Conservation (phyloP, 2,888 invertebrate genomes). For the Lobophora halterata region DNA sequence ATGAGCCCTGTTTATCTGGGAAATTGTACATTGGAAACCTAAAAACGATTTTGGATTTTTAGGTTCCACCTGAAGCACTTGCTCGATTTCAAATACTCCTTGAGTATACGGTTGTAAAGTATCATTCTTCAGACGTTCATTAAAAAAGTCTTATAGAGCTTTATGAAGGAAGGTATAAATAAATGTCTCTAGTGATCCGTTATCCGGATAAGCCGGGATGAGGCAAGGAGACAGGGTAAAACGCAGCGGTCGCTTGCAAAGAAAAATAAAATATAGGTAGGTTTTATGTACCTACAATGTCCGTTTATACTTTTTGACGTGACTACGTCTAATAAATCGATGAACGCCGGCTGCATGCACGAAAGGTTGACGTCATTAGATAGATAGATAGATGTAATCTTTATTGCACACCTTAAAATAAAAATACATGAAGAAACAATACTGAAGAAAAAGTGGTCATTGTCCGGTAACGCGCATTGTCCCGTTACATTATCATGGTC, state of each 20-base stretch:
- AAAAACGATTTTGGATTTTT: too few relatives aligned
- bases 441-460: too few relatives aligned
- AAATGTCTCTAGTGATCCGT: slow-evolving; percentile 25
- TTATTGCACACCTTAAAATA: too few relatives aligned
- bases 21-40: too few relatives aligned
- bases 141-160: slow-evolving; percentile 22
- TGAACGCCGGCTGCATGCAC: not conserved
- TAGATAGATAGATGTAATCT: too few relatives aligned
- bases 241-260: slow-evolving; percentile 14
- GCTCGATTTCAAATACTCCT: not conserved
- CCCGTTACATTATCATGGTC: too few relatives aligned
- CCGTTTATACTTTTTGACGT: not conserved
- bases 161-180: slow-evolving; percentile 22
- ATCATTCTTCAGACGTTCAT: slow-evolving; percentile 12
- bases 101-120: not conserved
- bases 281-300: slow-evolving; percentile 19
- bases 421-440: too few relatives aligned
- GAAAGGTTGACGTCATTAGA: too few relatives aligned
- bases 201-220: slow-evolving; percentile 28
- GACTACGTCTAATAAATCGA: too few relatives aligned
- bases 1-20: too few relatives aligned
- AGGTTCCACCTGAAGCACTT: not conserved
- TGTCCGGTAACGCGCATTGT: too few relatives aligned
- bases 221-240: slow-evolving; percentile 17
- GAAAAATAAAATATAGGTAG: slow-evolving; percentile 20